Evolutionary conservation across 2,797 vertebrate genomes (phyloP), one percentile per base, ranked within the genome.

Genomic region (Glyptemys insculpta): DNA sequence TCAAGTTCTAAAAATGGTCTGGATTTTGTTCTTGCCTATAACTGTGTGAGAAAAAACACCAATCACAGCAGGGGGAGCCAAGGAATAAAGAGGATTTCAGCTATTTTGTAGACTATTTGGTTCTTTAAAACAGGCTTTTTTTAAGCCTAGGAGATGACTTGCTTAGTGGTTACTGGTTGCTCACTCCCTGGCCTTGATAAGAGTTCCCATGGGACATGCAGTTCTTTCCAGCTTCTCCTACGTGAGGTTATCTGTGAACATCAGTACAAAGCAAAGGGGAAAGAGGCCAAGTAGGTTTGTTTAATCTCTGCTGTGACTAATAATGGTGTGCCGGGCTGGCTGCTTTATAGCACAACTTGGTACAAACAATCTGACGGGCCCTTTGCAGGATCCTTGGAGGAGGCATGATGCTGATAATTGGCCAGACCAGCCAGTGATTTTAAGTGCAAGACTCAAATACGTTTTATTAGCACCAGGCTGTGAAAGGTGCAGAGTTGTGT

Each of bases 231-330:
- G 90, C 94, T 93, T 96, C 95, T 96, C 88, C 92, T 0, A 2
- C 68, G 81, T 3, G n/a, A 50, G 74, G 95, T 97, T 97, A 96
- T 98, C 96, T 95, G 87, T 85, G 93, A 86, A 56, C 93, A 96
- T 96, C 94, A 85, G 95, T 37, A 57, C 95, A 96, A 97, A 95
- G 96, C 95, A 89, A 21, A 94, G 94, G 92, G 85, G 86, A 96
- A 96, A 95, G 96, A 96, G 97, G 96, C 91, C 3, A 34, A 91
- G 90, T 94, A 97, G 96, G 96, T 97, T 97, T 96, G 92, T 94
- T 93, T 89, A 95, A 97, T 97, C 97, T 93, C 80, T 96, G 89
- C 94, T 92, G 47, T 95, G 96, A 95, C 92, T 97, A 96, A 97
- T 79, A 52, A 62, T 85, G 88, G 31, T 87, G 83, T 89, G 79